Conservation (phyloP, 2,113 vertebrate species). For the Scomber colias region DNA sequence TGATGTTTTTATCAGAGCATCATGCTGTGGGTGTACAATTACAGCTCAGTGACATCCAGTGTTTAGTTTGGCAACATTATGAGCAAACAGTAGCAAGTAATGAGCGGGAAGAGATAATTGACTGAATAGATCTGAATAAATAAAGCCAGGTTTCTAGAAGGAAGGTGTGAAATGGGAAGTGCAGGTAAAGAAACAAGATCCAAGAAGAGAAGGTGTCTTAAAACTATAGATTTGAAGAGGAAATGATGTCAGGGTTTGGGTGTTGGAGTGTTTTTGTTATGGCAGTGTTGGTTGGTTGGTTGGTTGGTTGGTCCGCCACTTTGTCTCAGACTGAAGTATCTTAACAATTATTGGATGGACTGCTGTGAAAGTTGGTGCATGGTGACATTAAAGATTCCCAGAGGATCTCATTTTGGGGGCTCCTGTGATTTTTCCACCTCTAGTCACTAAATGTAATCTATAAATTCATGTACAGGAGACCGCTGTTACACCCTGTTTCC, state of each 20-base stretch:
- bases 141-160: not conserved
- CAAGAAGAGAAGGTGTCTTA: not conserved
- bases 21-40: not conserved
- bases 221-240: not conserved
- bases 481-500: no score
- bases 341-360: no score
- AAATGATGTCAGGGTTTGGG: no score
- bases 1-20: not conserved
- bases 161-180: not conserved
- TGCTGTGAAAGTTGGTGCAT: no score
- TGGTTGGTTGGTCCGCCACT: no score
- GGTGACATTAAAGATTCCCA: no score
- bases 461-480: no score
- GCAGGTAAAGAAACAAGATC: not conserved
- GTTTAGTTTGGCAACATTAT: slow-evolving; percentile 41
- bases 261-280: not conserved
- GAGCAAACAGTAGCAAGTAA: slow-evolving; percentile 36
- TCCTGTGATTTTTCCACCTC: no score
- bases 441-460: no score
- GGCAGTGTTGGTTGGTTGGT: no score
- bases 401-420: no score
- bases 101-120: not conserved
- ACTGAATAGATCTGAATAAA: slow-evolving; percentile 14
- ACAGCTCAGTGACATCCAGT: not conserved
- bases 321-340: no score